Evolutionary conservation across 2,113 vertebrate species (phyloP), one percentile per base, ranked within the genome.

Genomic region (Podocnemis expansa): DNA sequence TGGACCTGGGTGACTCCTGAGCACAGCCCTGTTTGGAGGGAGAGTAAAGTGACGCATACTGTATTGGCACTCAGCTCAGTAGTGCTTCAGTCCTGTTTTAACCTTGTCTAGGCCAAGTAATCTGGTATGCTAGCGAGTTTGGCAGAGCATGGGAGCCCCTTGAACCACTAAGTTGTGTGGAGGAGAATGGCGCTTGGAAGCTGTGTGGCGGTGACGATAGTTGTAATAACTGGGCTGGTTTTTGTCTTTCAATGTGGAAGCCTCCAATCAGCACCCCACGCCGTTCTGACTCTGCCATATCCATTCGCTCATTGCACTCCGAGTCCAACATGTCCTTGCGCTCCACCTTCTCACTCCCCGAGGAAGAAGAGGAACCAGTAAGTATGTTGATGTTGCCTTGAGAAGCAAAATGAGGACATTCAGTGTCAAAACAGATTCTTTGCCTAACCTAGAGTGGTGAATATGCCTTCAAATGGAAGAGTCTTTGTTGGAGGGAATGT

Each of bases 251-350:
- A 16, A 51, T 34, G 5, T 52, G 60, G 80, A 97, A 99, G 99
- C 99, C 98, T 67, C 99, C 99, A 0, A 99, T 99, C 85, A 99
- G 98, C 90, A 99, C 99, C 12, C 99, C 99, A 0, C 98, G 99
- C 51, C 98, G 99, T 94, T 99, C 99, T 0, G 99, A 99, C 97
- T 99, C 99, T 0, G 99, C 99, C 82, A 99, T 99, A 98, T 99
- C 99, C 0, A 97, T 99, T 75, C 99, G 99, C 56, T 99, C 99
- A 0, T 96, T 99, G 91, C 99, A 99, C 95, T 99, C 99, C 0
- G 99, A 99, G 97, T 99, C 99, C 98, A 99, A 99, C 98, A 99
- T 99, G 99, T 99, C 99, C 84, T 94, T 99, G 95, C 99, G 99
- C 93, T 99, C 99, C 67, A 99, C 99, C 0, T 99, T 99, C 97